Conservation (phyloP, 2,797 vertebrate genomes). For the Vipera ursinii region DNA sequence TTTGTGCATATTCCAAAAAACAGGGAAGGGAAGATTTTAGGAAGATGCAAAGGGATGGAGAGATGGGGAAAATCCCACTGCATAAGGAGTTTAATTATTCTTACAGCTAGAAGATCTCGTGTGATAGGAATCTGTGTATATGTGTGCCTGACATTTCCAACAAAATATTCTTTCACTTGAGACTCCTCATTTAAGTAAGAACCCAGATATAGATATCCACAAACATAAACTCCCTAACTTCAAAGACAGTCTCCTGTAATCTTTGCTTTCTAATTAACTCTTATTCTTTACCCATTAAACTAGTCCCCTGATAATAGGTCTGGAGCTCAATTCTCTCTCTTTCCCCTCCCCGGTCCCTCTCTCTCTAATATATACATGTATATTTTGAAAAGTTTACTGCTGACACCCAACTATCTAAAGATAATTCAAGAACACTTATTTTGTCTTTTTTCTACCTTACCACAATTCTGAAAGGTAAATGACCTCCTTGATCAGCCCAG, state of each 20-base stretch:
- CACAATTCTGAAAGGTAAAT: constrained; percentile 33
- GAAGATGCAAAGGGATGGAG: not conserved
- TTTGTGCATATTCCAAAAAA: not conserved
- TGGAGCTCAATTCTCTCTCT: constrained; percentile 14
- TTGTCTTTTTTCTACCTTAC: constrained; percentile 7
- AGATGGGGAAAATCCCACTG: not conserved
- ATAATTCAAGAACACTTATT: constrained; percentile 18
- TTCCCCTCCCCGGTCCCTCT: not conserved
- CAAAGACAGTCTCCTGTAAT: constrained; percentile 10
- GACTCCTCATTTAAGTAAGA: not conserved
- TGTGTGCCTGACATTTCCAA: not conserved
- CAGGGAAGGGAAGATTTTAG: too few species aligned
- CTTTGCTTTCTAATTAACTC: constrained; percentile 41
- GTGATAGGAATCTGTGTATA: not conserved
- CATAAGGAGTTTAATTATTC: not conserved
- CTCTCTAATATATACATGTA: not conserved
- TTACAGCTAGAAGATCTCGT: not conserved
- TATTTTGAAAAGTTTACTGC: constrained; percentile 23
- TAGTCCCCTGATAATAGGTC: not conserved
- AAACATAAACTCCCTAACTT: constrained; percentile 2
- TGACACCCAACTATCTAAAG: not conserved
- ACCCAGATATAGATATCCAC: not conserved
- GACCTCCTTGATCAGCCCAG: constrained; percentile 9
- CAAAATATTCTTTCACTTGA: not conserved
- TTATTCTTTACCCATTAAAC: constrained; percentile 20